These are phyloP conservation scores for Papilio xuthus DNA, from an alignment of 1,140 invertebrate genomes.

Conservation along the genomic window DNA sequence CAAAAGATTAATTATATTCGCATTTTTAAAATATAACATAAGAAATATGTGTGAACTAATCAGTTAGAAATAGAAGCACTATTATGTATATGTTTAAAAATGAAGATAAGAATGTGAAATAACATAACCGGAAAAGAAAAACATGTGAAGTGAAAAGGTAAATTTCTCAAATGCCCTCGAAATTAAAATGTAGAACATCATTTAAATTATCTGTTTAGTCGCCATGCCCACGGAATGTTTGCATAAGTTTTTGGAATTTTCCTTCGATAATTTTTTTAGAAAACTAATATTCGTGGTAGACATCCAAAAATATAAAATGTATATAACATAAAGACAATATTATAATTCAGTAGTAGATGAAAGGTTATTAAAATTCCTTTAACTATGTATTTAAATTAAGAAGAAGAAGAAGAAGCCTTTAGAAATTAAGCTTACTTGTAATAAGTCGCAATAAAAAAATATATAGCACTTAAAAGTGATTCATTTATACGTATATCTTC, in stretches of 20 bases:
- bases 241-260: constrained; percentile 20
- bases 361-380: no score
- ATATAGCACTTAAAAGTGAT: not conserved
- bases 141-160: constrained; percentile 29
- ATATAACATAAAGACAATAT: no score
- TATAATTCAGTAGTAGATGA: no score
- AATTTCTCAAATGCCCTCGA: constrained; percentile 36
- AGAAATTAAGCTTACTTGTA: not conserved
- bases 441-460: not conserved
- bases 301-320: not conserved
- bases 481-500: not conserved
- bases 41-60: not conserved
- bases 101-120: not conserved
- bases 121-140: constrained; percentile 22
- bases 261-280: not conserved
- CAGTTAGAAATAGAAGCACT: not conserved
- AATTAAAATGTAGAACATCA: constrained; percentile 34
- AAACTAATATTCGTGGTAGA: not conserved
- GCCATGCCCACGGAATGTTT: constrained; percentile 12
- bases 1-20: no score
- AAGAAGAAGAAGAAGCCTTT: no score
- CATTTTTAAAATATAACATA: no score
- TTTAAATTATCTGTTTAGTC: constrained; percentile 24
- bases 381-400: no score
- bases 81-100: not conserved